Evolutionary conservation across 2,113 vertebrate genomes (phyloP).

Genomic region (Archilochus colubris): DNA sequence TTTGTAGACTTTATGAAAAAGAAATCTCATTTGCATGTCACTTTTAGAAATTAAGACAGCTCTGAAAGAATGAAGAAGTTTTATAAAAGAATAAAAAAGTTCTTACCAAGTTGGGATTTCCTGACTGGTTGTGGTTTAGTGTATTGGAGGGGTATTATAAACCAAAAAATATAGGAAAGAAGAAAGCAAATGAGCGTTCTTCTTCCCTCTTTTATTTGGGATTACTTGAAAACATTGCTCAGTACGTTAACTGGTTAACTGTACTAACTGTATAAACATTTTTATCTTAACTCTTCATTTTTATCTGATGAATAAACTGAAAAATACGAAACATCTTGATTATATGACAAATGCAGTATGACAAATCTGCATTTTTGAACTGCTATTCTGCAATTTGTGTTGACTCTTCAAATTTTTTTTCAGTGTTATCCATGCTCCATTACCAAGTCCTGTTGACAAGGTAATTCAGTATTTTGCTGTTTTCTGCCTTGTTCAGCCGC

Average conservation of each 20-base stretch:
- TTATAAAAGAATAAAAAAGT: not conserved
- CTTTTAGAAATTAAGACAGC: not conserved
- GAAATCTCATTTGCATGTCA: not conserved
- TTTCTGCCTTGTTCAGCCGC: not conserved
- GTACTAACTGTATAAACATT: not conserved
- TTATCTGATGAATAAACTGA: not conserved
- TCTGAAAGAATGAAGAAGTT: not conserved
- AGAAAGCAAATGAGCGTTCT: not conserved
- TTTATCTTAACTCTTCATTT: not conserved
- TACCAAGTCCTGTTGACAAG: constrained; percentile 98
- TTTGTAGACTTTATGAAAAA: not conserved
- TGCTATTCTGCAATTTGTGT: not conserved
- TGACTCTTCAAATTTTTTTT: constrained; percentile 44
- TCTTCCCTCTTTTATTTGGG: not conserved
- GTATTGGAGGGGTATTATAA: not conserved
- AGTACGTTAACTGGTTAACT: not conserved
- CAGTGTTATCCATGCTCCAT: constrained; percentile 95
- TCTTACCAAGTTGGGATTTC: not conserved
- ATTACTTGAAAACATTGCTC: not conserved
- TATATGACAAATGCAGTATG: not conserved
- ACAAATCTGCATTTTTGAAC: not conserved
- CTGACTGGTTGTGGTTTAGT: not conserved
- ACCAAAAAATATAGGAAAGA: not conserved
- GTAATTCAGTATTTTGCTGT: constrained; percentile 77
- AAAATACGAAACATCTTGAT: not conserved